These are phyloP conservation scores for Datnioides undecimradiatus DNA, from an alignment of 2,113 vertebrate genomes.

Conservation along the genomic window DNA sequence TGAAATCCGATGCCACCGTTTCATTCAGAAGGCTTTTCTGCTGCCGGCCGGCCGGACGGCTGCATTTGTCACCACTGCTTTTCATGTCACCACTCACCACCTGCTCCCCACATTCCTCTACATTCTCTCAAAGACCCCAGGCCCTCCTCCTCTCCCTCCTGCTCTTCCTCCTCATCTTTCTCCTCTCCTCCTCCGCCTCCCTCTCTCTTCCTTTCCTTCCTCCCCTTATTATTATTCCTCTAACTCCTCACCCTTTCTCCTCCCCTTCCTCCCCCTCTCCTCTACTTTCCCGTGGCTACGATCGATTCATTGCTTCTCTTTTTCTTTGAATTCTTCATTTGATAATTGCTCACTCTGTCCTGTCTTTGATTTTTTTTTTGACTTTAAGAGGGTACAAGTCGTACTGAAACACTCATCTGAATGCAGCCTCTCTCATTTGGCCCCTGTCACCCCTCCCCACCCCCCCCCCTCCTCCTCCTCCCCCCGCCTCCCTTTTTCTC, in stretches of 20 bases:
- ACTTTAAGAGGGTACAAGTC: slow-evolving; percentile 27
- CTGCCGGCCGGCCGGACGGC: slow-evolving; percentile 66
- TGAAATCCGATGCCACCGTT: slow-evolving; percentile 75
- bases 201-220: slow-evolving; percentile 11
- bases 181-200: slow-evolving; percentile 27
- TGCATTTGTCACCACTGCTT: slow-evolving; percentile 84
- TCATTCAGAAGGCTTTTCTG: slow-evolving; percentile 70
- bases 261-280: background rate
- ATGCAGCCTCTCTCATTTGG: slow-evolving; percentile 42
- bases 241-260: slow-evolving; percentile 3
- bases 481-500: slow-evolving; percentile 29
- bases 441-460: background rate
- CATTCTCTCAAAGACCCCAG: slow-evolving; percentile 80
- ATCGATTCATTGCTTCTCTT: background rate
- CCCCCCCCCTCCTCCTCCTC: slow-evolving; percentile 28
- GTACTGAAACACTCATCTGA: slow-evolving; percentile 24
- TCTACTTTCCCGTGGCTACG: background rate
- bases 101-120: slow-evolving; percentile 86
- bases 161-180: slow-evolving; percentile 35
- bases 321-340: slow-evolving; percentile 8
- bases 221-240: slow-evolving; percentile 6
- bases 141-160: slow-evolving; percentile 45
- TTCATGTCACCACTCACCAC: slow-evolving; percentile 86
- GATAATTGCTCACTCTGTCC: slow-evolving; percentile 15
- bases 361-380: slow-evolving; percentile 4